Conservation (phyloP, 2,888 invertebrate species). For the Meliscaeva auricollis region DNA sequence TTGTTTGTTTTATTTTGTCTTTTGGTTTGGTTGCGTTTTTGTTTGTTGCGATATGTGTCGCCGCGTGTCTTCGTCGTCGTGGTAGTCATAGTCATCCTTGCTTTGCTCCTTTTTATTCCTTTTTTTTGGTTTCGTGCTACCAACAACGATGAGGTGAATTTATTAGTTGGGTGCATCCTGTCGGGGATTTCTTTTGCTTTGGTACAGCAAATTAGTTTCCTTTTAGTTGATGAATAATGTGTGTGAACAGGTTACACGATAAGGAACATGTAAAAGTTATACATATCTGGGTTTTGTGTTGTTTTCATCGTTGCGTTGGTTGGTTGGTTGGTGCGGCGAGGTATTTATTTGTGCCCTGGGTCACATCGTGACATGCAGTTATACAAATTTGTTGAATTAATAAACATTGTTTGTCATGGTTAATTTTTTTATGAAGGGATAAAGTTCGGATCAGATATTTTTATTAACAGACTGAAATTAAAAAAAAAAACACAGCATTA, state of each 20-base stretch:
- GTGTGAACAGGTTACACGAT: slow-evolving; percentile 52
- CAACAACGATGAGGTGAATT: slow-evolving; percentile 40
- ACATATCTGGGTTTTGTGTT: slow-evolving; percentile 10
- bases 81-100: too few relatives aligned
- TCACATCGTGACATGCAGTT: slow-evolving; percentile 33
- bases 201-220: slow-evolving; percentile 54
- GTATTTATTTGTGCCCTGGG: background rate
- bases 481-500: too few relatives aligned
- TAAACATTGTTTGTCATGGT: background rate
- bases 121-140: background rate
- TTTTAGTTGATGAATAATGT: slow-evolving; percentile 58
- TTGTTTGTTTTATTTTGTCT: background rate
- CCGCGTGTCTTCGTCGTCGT: background rate
- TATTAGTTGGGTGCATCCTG: slow-evolving; percentile 68
- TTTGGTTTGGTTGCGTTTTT: slow-evolving; percentile 10
- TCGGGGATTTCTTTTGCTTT: background rate
- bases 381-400: slow-evolving; percentile 22
- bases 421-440: background rate
- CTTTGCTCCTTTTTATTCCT: background rate
- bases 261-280: slow-evolving; percentile 37
- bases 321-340: too few relatives aligned
- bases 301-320: slow-evolving; percentile 1
- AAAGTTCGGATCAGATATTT: background rate
- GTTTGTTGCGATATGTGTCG: slow-evolving; percentile 10
- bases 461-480: background rate